Conservation (phyloP, 2,888 invertebrate species). For the Agapostemon virescens region DNA sequence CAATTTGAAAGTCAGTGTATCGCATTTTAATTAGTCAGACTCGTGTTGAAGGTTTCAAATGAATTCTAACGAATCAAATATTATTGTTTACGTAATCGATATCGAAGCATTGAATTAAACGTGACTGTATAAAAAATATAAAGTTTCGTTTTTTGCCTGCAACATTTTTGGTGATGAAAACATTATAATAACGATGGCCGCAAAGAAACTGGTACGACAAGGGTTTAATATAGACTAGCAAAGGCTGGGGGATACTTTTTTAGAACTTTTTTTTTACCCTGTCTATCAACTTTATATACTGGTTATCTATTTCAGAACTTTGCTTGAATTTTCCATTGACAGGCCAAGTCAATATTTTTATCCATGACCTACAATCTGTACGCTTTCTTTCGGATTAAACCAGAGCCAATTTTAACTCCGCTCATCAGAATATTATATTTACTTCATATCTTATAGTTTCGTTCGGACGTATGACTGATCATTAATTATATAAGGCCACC, state of each 20-base stretch:
- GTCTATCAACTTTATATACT: neutral
- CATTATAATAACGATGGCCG: too few relatives aligned
- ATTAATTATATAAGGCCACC: too few relatives aligned
- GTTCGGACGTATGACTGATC: too few relatives aligned
- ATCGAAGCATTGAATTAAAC: too few relatives aligned
- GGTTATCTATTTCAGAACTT: constrained; percentile 9
- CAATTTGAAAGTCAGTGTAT: neutral
- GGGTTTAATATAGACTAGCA: neutral
- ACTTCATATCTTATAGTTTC: neutral
- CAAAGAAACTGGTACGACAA: too few relatives aligned
- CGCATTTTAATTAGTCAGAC: too few relatives aligned
- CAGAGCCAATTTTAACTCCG: constrained; percentile 1
- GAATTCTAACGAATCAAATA: too few relatives aligned
- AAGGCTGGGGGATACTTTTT: neutral
- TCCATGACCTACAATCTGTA: constrained; percentile 21
- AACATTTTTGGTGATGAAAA: too few relatives aligned
- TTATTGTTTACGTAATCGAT: too few relatives aligned
- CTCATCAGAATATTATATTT: neutral
- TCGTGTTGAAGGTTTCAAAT: too few relatives aligned
- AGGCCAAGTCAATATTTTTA: constrained; percentile 54
- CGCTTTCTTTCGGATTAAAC: neutral
- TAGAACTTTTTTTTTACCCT: neutral
- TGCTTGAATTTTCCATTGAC: constrained; percentile 47
- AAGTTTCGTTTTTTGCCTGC: too few relatives aligned
- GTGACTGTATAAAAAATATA: too few relatives aligned